Percentiles rank a stretch among this genome's conserved stretches.
These are phyloP conservation scores for Poeciliopsis paucimaculata DNA, from an alignment of 2,797 vertebrate species.

Conservation along the genomic window DNA sequence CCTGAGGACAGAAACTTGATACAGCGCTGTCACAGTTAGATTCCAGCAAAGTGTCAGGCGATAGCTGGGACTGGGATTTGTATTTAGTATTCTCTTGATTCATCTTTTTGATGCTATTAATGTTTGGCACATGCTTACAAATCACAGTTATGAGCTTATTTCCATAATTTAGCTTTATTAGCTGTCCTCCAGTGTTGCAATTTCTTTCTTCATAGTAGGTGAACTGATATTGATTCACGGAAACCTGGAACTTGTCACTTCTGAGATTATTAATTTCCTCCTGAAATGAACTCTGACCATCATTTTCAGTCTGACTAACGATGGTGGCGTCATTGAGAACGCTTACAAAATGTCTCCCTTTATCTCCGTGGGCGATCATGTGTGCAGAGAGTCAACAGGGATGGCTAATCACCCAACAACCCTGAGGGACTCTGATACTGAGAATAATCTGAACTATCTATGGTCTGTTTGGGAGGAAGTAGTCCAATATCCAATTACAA, in stretches of 20 bases:
- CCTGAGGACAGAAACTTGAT: neutral
- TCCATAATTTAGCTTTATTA: neutral
- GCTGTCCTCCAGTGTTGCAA: neutral
- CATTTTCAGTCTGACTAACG: neutral
- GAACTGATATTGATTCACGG: neutral
- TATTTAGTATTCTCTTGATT: neutral
- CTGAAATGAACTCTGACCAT: neutral
- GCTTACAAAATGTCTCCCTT: conserved; percentile 2
- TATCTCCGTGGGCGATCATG: neutral
- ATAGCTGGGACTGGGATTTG: no score
- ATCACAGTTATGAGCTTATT: neutral
- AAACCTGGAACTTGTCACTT: neutral
- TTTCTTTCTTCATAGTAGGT: neutral
- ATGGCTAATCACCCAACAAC: neutral
- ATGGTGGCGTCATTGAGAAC: neutral
- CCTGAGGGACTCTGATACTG: neutral
- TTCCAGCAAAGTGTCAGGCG: neutral
- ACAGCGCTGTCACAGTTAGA: neutral
- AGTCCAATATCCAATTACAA: conserved; percentile 8
- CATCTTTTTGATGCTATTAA: neutral
- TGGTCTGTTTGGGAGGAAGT: conserved; percentile 1
- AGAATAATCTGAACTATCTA: conserved; percentile 2
- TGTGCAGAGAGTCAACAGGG: neutral
- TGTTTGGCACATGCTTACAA: neutral
- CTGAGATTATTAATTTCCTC: neutral